Conservation (phyloP, 2,113 vertebrate species). For the Alethe diademata region DNA sequence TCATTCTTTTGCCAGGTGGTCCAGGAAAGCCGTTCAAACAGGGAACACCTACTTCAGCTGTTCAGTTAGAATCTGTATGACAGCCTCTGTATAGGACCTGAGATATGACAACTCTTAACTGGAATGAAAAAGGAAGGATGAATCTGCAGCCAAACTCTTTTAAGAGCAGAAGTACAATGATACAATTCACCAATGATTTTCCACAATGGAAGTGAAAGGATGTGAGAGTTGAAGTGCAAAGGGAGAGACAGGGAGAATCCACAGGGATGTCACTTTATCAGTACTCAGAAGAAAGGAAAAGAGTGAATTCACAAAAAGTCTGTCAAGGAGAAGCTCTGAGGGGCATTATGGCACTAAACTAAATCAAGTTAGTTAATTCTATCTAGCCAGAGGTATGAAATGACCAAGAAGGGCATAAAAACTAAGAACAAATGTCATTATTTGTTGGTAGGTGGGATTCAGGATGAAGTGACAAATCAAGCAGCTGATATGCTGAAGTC, state of each 20-base stretch:
- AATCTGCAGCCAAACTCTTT: background rate
- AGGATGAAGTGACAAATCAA: background rate
- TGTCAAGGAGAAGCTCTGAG: background rate
- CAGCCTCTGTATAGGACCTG: background rate
- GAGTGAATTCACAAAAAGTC: background rate
- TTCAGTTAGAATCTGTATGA: slow-evolving; percentile 8
- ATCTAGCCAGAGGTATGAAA: background rate
- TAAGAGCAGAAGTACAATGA: background rate
- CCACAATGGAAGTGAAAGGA: background rate
- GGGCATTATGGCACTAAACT: background rate
- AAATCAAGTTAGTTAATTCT: background rate
- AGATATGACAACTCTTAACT: background rate
- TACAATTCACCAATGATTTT: background rate
- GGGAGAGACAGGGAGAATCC: background rate
- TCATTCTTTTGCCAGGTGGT: slow-evolving; percentile 11
- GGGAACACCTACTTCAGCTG: slow-evolving; percentile 26
- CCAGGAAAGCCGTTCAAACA: background rate
- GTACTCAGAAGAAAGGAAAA: slow-evolving; percentile 11
- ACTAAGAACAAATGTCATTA: background rate
- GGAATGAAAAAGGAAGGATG: slow-evolving; percentile 4
- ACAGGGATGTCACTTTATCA: background rate
- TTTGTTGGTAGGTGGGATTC: background rate
- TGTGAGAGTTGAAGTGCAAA: background rate
- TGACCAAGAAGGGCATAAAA: background rate
- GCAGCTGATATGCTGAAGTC: background rate